Percentiles rank a stretch among this genome's conserved stretches.
Evolutionary conservation across 2,888 invertebrate genomes (phyloP).

Genomic region (Melipona bicolor): DNA sequence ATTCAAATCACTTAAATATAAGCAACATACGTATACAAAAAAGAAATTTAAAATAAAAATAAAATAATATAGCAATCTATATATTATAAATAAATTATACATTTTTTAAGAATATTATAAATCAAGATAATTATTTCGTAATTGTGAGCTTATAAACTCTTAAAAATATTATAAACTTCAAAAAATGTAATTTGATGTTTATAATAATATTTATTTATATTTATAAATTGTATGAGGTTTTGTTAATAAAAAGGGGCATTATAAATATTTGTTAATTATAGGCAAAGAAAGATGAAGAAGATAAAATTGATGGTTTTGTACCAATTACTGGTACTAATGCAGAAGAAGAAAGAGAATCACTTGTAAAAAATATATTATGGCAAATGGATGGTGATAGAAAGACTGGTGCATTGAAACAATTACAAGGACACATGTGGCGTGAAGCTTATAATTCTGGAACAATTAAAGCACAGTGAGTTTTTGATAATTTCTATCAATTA

Average conservation of each 20-base stretch:
- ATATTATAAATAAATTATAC: background rate
- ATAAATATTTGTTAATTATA: conserved; percentile 61
- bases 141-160: background rate
- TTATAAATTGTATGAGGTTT: background rate
- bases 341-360: conserved; percentile 87
- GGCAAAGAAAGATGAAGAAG: conserved; percentile 86
- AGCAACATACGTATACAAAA: background rate
- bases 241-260: background rate
- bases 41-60: background rate
- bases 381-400: conserved; percentile 94
- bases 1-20: background rate
- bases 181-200: background rate
- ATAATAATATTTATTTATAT: background rate
- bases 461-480: conserved; percentile 95
- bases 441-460: conserved; percentile 92
- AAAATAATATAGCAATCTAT: background rate
- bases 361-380: conserved; percentile 90
- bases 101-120: background rate
- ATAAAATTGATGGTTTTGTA: conserved; percentile 86
- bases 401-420: conserved; percentile 91
- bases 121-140: background rate
- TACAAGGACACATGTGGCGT: conserved; percentile 97
- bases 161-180: background rate
- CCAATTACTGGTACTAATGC: conserved; percentile 85
- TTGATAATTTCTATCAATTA: background rate